Percentiles rank a stretch among this genome's conserved stretches.
Evolutionary conservation across 2,797 vertebrate genomes (phyloP).

Genomic region (Chloroceryle inda): DNA sequence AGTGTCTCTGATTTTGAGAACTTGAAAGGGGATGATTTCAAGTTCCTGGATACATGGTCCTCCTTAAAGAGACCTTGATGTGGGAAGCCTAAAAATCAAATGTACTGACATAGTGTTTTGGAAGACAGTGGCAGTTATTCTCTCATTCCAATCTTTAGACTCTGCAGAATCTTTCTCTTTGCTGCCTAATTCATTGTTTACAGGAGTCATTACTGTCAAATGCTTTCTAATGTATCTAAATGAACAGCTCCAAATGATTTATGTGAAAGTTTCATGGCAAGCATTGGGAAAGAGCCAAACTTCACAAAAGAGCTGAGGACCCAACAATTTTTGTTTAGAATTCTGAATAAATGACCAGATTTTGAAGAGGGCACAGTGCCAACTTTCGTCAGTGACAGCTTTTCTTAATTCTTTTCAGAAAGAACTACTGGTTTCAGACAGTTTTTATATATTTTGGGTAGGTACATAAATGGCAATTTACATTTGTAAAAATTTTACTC

Average conservation of each 20-base stretch:
- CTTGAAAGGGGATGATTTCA: not conserved
- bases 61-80: not conserved
- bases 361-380: not conserved
- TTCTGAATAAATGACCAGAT: slow-evolving; percentile 22
- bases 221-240: not conserved
- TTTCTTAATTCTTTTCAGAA: not conserved
- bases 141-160: not conserved
- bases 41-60: not conserved
- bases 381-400: not conserved
- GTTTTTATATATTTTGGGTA: not conserved
- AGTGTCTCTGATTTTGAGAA: not conserved
- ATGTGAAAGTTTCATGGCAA: not conserved
- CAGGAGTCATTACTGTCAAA: not conserved
- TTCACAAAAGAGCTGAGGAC: not conserved
- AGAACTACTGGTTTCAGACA: not conserved
- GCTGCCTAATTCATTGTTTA: not conserved
- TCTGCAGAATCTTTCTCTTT: not conserved
- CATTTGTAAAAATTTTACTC: not conserved
- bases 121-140: not conserved
- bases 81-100: not conserved
- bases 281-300: not conserved
- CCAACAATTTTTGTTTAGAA: not conserved
- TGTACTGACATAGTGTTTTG: not conserved
- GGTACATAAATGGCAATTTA: not conserved
- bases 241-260: slow-evolving; percentile 10